phyloP scores from a whole-genome alignment of 1,140 invertebrate genomes.

The Lepeophtheirus salmonis region DNA sequence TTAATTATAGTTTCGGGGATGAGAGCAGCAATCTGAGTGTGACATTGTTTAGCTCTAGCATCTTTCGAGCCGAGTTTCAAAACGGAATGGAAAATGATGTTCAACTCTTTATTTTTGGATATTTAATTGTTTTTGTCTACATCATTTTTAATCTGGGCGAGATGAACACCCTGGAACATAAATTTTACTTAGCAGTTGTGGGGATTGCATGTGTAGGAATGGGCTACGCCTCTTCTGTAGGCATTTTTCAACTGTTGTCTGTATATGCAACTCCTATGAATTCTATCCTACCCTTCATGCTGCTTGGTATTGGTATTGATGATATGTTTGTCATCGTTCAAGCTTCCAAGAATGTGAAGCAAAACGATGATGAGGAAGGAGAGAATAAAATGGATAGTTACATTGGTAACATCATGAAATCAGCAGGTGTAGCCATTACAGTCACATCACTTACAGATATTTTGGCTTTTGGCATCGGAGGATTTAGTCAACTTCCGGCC shows the following conservation, averaged over 20 bases:
- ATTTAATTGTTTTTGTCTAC: conserved; percentile 34
- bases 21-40: background rate
- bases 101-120: conserved; percentile 38
- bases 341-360: conserved; percentile 21
- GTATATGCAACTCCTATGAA: conserved; percentile 37
- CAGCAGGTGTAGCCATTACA: conserved; percentile 43
- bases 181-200: conserved; percentile 34
- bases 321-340: conserved; percentile 37
- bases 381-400: background rate
- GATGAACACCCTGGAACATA: conserved; percentile 35
- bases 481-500: conserved; percentile 35
- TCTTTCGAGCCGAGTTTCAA: background rate
- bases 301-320: conserved; percentile 36
- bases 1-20: background rate
- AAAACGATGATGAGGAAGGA: background rate
- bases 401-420: conserved; percentile 30
- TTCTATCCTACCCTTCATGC: conserved; percentile 36
- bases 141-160: conserved; percentile 35
- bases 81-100: conserved; percentile 46
- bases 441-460: conserved; percentile 46
- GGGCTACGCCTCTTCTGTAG: conserved; percentile 34
- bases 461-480: conserved; percentile 43
- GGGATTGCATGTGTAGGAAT: conserved; percentile 35
- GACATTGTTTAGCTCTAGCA: background rate
- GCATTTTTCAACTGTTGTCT: conserved; percentile 34